These are phyloP conservation scores for Shargacucullia verbasci DNA, from an alignment of 2,888 invertebrate species.

Conservation along the genomic window DNA sequence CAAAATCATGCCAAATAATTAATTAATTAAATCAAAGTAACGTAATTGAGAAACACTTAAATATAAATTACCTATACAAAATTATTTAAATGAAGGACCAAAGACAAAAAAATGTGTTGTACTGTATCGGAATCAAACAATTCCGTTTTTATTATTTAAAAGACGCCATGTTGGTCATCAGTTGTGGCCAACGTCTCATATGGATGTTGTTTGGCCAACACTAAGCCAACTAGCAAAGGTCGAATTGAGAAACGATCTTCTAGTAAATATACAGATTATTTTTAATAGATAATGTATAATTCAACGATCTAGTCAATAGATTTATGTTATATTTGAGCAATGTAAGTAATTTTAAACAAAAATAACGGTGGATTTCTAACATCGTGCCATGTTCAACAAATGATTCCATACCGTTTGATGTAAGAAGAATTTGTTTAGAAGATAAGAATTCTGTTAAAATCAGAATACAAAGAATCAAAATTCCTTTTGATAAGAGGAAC, in stretches of 20 bases:
- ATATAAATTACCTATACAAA: too few relatives aligned
- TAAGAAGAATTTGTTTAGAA: conserved; percentile 14
- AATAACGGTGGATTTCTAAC: conserved; percentile 4
- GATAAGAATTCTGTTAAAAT: conserved; percentile 2
- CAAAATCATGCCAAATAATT: conserved; percentile 34
- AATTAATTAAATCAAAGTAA: conserved; percentile 9
- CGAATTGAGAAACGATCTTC: conserved; percentile 21
- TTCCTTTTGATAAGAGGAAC: conserved; percentile 31
- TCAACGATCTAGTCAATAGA: conserved; percentile 44
- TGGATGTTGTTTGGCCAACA: conserved; percentile 12
- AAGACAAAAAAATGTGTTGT: conserved; percentile 25
- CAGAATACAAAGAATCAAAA: conserved; percentile 6
- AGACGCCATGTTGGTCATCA: conserved; percentile 11
- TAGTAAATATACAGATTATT: conserved; percentile 47
- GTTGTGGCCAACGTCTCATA: conserved; percentile 2
- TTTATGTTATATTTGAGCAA: conserved; percentile 21
- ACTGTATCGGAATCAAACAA: conserved; percentile 10
- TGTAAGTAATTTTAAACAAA: not conserved
- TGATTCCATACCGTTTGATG: conserved; percentile 9
- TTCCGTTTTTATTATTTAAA: conserved; percentile 13
- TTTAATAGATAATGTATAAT: conserved; percentile 32
- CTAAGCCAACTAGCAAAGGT: conserved; percentile 27
- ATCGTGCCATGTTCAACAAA: conserved; percentile 15
- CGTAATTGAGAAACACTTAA: conserved; percentile 1
- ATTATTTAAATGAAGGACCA: conserved; percentile 32